These are phyloP conservation scores for Rhyacophila brunnea DNA, from an alignment of 1,140 invertebrate genomes.

Conservation along the genomic window DNA sequence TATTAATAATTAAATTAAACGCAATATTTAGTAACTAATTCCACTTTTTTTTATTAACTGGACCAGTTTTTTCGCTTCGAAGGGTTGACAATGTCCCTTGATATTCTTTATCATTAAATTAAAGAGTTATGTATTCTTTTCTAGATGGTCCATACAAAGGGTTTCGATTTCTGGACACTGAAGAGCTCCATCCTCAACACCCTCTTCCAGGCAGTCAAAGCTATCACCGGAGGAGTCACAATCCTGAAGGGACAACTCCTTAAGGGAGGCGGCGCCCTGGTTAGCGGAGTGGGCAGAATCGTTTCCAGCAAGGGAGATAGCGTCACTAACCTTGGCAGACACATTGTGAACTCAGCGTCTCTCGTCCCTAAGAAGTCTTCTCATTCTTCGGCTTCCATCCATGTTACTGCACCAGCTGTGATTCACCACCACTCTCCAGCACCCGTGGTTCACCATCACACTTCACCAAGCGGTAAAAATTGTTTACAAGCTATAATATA, in stretches of 20 bases:
- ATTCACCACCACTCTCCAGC: slow-evolving; percentile 6
- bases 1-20: too few species aligned
- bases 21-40: too few species aligned
- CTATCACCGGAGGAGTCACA: slow-evolving; percentile 79
- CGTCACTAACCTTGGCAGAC: slow-evolving; percentile 72
- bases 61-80: too few species aligned
- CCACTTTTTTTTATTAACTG: too few species aligned
- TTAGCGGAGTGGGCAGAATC: slow-evolving; percentile 71
- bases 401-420: slow-evolving; percentile 1
- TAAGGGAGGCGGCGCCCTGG: slow-evolving; percentile 75
- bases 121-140: too few species aligned
- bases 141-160: slow-evolving; percentile 25
- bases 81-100: too few species aligned
- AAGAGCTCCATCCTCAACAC: slow-evolving; percentile 80
- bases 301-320: slow-evolving; percentile 70
- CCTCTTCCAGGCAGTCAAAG: slow-evolving; percentile 78
- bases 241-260: slow-evolving; percentile 81
- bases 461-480: too few species aligned
- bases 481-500: too few species aligned
- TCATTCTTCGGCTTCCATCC: neutral
- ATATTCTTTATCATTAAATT: too few species aligned
- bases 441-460: too few species aligned
- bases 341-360: slow-evolving; percentile 70
- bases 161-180: slow-evolving; percentile 71
- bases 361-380: slow-evolving; percentile 51